Conservation (phyloP, 53 echinoderm and acorn worm genomes). For the Actinopyga echinites region DNA sequence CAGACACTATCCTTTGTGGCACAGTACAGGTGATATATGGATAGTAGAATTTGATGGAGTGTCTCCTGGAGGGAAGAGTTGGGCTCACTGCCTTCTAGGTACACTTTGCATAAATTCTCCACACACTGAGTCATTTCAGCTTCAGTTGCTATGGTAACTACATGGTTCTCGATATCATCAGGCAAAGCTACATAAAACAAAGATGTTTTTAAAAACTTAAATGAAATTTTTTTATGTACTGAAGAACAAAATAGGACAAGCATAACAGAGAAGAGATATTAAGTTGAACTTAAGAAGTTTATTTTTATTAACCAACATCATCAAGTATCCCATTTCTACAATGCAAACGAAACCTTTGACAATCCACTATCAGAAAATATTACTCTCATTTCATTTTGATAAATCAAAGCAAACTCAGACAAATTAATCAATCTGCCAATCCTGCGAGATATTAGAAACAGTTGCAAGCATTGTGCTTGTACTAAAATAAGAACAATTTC, state of each 20-base stretch:
- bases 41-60: slow-evolving; percentile 63
- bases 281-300: neutral
- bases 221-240: neutral
- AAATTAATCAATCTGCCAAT: too few species aligned
- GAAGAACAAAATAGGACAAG: neutral
- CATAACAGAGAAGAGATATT: neutral
- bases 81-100: slow-evolving; percentile 64
- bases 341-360: too few species aligned
- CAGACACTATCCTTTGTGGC: slow-evolving; percentile 79
- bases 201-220: neutral
- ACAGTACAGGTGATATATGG: slow-evolving; percentile 75
- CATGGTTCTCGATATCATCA: neutral
- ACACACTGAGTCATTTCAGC: slow-evolving; percentile 62
- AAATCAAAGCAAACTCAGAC: too few species aligned
- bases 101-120: slow-evolving; percentile 69
- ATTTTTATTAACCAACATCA: too few species aligned
- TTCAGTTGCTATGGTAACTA: slow-evolving; percentile 55
- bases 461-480: too few species aligned
- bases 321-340: too few species aligned
- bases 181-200: neutral
- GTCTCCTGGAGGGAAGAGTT: slow-evolving; percentile 54
- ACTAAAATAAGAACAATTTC: too few species aligned
- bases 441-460: too few species aligned
- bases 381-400: too few species aligned
- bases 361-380: too few species aligned